Conservation (phyloP, 2,888 invertebrate genomes). For the Saturnia japonica region DNA sequence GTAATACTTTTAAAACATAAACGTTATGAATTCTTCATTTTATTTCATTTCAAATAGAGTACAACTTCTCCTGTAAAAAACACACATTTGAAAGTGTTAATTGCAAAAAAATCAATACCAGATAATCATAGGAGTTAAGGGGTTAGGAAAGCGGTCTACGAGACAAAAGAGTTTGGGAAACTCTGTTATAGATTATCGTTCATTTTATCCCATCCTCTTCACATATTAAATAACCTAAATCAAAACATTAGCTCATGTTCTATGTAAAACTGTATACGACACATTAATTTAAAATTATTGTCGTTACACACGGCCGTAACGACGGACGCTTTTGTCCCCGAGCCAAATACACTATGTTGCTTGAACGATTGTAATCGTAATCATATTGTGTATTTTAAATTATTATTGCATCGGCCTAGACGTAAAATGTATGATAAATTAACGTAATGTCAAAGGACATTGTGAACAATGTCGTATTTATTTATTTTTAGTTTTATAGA, state of each 20-base stretch:
- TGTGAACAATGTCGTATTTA: not conserved
- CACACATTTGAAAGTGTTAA: too few relatives aligned
- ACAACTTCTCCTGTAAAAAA: too few relatives aligned
- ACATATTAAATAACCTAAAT: not conserved
- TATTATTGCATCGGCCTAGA: constrained; percentile 24
- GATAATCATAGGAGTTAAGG: too few relatives aligned
- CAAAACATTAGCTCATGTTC: not conserved
- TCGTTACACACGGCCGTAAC: constrained; percentile 12
- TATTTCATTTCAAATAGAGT: too few relatives aligned
- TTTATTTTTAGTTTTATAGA: not conserved
- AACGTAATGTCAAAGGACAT: not conserved
- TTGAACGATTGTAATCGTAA: constrained; percentile 24
- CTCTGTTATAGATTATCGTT: too few relatives aligned
- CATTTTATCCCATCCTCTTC: not conserved
- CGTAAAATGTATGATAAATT: not conserved
- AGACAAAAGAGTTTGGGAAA: too few relatives aligned
- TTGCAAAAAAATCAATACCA: too few relatives aligned
- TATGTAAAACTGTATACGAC: constrained; percentile 7
- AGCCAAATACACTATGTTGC: constrained; percentile 14
- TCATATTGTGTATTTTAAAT: constrained; percentile 26
- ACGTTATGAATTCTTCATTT: too few relatives aligned
- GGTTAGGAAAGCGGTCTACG: too few relatives aligned
- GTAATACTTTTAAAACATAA: too few relatives aligned
- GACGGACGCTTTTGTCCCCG: not conserved
- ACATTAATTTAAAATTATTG: constrained; percentile 10